Percentiles rank a stretch among this genome's conserved stretches.
Conservation (phyloP, 2,797 vertebrate species). For the Scomberomorus guttatus region DNA sequence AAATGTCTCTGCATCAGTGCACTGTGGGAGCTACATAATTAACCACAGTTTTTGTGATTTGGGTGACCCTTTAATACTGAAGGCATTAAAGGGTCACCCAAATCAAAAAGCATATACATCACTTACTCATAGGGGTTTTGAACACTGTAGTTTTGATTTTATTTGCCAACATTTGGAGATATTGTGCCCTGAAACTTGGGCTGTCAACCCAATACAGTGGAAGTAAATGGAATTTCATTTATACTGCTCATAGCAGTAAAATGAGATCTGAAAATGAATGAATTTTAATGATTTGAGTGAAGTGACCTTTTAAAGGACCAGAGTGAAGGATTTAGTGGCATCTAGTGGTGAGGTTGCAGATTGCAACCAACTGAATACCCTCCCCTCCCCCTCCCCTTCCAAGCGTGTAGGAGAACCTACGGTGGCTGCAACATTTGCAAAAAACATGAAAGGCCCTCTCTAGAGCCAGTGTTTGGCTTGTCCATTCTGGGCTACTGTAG, state of each 20-base stretch:
- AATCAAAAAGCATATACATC: background rate
- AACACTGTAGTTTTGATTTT: background rate
- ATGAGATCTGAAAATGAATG: background rate
- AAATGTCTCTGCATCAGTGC: background rate
- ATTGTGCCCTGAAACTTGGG: background rate
- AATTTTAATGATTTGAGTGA: background rate
- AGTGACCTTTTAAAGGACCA: background rate
- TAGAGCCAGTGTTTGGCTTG: no score
- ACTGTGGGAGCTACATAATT: background rate
- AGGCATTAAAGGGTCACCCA: background rate
- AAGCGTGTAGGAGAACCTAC: no score
- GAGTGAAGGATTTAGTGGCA: no score
- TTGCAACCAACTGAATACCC: no score
- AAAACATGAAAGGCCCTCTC: no score
- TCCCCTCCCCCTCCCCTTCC: no score
- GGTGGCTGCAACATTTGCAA: no score
- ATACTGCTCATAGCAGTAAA: background rate
- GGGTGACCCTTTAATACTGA: no score
- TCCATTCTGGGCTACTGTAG: no score
- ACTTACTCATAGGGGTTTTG: background rate
- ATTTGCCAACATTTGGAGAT: background rate
- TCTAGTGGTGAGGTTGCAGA: no score
- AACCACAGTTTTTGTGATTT: no score
- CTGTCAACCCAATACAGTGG: background rate
- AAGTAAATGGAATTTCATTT: background rate